phyloP scores from a whole-genome alignment of 2,797 vertebrate genomes.

The Hippopotamyrus pictus region DNA sequence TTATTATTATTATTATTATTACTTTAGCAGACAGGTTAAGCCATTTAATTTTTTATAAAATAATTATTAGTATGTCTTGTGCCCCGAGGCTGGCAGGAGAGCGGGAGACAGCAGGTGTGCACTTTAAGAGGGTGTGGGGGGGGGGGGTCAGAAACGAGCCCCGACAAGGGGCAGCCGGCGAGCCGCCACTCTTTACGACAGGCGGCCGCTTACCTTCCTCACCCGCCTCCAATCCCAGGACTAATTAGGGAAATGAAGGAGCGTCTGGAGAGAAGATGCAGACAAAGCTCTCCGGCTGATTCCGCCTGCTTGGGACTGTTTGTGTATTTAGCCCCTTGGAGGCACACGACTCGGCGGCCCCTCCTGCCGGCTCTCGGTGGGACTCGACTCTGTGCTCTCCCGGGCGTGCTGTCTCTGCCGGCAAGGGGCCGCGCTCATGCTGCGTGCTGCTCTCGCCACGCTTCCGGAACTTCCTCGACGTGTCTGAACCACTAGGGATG shows the following conservation, averaged over 20 bases:
- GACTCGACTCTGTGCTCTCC: neutral
- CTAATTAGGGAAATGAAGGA: slow-evolving; percentile 50
- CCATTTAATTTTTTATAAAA: neutral
- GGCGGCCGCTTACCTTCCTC: slow-evolving; percentile 60
- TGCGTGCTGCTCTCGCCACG: neutral
- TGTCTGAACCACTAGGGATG: neutral
- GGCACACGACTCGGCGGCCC: neutral
- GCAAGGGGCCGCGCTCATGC: neutral
- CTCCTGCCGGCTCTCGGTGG: neutral
- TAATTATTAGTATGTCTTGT: neutral
- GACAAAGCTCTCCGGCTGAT: neutral
- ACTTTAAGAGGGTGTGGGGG: neutral
- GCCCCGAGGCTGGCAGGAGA: neutral
- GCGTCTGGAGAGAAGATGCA: neutral
- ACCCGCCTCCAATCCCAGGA: slow-evolving; percentile 49
- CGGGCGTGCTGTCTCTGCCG: neutral
- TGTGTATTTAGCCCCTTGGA: slow-evolving; percentile 41
- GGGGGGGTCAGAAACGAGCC: neutral
- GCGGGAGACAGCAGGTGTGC: neutral
- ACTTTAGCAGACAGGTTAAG: neutral
- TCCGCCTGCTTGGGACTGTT: slow-evolving; percentile 37
- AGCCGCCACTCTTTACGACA: slow-evolving; percentile 42
- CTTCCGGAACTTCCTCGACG: neutral
- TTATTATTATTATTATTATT: neutral
- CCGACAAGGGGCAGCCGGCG: neutral